Percentiles rank a stretch among this genome's conserved stretches.
These are phyloP conservation scores for Ruditapes philippinarum DNA, from an alignment of 1,140 invertebrate species.

Conservation along the genomic window DNA sequence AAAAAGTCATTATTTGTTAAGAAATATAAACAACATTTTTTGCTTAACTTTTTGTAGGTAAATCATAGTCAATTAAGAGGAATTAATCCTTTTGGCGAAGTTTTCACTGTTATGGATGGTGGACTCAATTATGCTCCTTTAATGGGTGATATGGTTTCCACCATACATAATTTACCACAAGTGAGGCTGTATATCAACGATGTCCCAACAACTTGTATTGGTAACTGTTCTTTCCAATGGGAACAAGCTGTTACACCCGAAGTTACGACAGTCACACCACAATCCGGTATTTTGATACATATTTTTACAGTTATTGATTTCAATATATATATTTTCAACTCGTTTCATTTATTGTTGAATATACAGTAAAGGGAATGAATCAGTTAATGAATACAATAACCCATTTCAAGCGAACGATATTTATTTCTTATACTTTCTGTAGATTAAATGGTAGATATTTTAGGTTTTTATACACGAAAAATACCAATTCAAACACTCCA, in stretches of 20 bases:
- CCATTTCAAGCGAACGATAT: too few relatives aligned
- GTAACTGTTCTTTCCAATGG: slow-evolving; percentile 76
- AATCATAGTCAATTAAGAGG: slow-evolving; percentile 31
- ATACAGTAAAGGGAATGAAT: too few relatives aligned
- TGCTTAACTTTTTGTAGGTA: slow-evolving; percentile 35
- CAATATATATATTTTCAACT: too few relatives aligned
- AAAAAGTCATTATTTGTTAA: too few relatives aligned
- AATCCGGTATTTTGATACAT: slow-evolving; percentile 69
- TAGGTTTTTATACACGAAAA: too few relatives aligned
- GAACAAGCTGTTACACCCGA: slow-evolving; percentile 62
- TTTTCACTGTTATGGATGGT: slow-evolving; percentile 34
- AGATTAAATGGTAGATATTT: too few relatives aligned
- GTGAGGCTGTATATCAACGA: slow-evolving; percentile 73
- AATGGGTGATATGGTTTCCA: slow-evolving; percentile 70
- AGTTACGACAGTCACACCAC: slow-evolving; percentile 67
- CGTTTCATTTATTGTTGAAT: too few relatives aligned
- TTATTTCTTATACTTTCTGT: too few relatives aligned
- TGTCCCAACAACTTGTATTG: slow-evolving; percentile 70
- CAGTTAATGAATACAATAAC: too few relatives aligned
- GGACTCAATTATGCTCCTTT: slow-evolving; percentile 40
- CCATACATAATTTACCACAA: slow-evolving; percentile 64
- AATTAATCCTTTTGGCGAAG: neutral
- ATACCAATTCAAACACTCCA: too few relatives aligned
- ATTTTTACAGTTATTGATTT: too few relatives aligned
- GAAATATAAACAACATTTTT: too few relatives aligned